phyloP scores from a whole-genome alignment of 2,888 invertebrate genomes.

The Brassicogethes aeneus region DNA sequence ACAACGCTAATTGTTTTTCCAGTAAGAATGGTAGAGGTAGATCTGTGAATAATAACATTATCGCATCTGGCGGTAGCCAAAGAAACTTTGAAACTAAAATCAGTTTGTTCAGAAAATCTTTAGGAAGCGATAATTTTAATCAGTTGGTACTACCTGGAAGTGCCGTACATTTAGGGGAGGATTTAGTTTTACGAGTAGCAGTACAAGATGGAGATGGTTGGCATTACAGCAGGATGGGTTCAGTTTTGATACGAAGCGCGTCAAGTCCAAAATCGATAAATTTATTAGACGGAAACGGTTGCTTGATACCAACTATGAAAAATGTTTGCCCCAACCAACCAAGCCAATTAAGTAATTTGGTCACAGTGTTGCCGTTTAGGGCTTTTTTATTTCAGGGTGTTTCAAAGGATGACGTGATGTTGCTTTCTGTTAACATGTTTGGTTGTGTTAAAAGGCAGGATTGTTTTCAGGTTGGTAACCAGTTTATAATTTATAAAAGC shows the following conservation, averaged over 20 bases:
- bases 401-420: conserved; percentile 48
- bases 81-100: conserved; percentile 46
- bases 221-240: conserved; percentile 47
- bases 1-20: conserved; percentile 19
- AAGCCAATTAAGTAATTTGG: conserved; percentile 35
- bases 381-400: conserved; percentile 53
- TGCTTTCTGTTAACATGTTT: conserved; percentile 46
- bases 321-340: conserved; percentile 42
- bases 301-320: conserved; percentile 42
- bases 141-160: conserved; percentile 44
- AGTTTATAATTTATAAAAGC: no score
- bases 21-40: no score
- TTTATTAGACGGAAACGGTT: conserved; percentile 41
- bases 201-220: conserved; percentile 48
- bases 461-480: conserved; percentile 42
- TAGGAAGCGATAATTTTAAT: conserved; percentile 42
- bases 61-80: conserved; percentile 48
- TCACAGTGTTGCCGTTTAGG: conserved; percentile 41
- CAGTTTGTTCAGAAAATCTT: conserved; percentile 41
- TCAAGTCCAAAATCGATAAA: conserved; percentile 31
- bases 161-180: conserved; percentile 49
- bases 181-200: conserved; percentile 45
- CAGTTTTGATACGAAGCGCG: conserved; percentile 39
- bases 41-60: conserved; percentile 27
- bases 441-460: conserved; percentile 48